Conservation (phyloP, 1,140 invertebrate species). For the Trichomalopsis sarcophagae region DNA sequence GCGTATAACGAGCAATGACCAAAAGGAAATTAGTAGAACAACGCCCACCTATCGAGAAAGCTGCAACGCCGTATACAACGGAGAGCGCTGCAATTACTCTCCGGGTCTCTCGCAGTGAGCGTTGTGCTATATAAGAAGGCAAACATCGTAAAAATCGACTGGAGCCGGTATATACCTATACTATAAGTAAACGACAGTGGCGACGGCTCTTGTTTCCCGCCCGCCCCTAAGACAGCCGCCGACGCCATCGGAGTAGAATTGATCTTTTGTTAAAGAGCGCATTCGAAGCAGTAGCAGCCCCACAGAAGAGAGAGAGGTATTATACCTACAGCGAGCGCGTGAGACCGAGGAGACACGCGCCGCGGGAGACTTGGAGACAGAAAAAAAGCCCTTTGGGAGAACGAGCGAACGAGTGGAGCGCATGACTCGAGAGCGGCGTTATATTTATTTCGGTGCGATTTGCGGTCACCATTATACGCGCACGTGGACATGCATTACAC, state of each 20-base stretch:
- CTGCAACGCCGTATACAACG: background rate
- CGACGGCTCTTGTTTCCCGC: background rate
- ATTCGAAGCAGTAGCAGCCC: background rate
- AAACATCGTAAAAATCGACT: slow-evolving; percentile 47
- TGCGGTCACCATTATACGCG: background rate
- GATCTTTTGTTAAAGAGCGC: slow-evolving; percentile 48
- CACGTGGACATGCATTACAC: background rate
- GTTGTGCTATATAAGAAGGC: slow-evolving; percentile 7
- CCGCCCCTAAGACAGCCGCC: background rate
- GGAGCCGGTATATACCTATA: background rate
- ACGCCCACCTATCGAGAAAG: background rate
- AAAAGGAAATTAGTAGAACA: background rate
- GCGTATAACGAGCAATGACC: background rate
- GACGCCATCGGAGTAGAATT: slow-evolving; percentile 20
- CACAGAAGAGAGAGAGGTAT: background rate
- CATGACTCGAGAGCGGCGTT: background rate
- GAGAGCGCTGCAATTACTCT: slow-evolving; percentile 24
- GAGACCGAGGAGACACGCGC: slow-evolving; percentile 25
- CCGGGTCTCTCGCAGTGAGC: background rate
- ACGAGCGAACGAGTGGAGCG: background rate
- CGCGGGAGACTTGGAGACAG: slow-evolving; percentile 31
- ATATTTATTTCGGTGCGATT: background rate
- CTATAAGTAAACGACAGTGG: slow-evolving; percentile 7
- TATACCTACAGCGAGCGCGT: background rate
- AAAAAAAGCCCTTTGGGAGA: slow-evolving; percentile 22